A percentile compares a stretch with the other conserved stretches of the same genome.
Evolutionary conservation across 2,888 invertebrate species (phyloP).

Genomic region (Stratiomys singularior): DNA sequence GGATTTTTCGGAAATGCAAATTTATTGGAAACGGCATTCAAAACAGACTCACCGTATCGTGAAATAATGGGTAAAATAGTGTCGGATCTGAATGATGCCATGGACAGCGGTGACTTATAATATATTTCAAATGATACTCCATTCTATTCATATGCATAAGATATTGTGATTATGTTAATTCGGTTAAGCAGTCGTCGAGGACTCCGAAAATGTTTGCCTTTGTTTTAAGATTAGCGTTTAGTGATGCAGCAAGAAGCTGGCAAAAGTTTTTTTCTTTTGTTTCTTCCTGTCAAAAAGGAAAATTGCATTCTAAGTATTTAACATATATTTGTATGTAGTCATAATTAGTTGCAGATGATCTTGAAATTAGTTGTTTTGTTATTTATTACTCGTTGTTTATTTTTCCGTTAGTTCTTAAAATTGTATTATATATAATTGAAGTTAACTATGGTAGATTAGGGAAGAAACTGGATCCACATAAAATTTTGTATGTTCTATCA

Average conservation of each 20-base stretch:
- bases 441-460: slow-evolving; percentile 15
- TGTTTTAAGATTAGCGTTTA: slow-evolving; percentile 3
- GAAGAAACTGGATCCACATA: slow-evolving; percentile 7
- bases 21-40: slow-evolving; percentile 73
- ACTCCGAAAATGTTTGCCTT: not conserved
- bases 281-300: not conserved
- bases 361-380: slow-evolving; percentile 38
- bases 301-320: not conserved
- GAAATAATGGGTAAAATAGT: slow-evolving; percentile 73
- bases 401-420: slow-evolving; percentile 12
- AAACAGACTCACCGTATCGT: slow-evolving; percentile 71
- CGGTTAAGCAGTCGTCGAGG: not conserved
- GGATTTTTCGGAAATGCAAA: slow-evolving; percentile 72
- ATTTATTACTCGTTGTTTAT: slow-evolving; percentile 40
- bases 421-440: slow-evolving; percentile 32
- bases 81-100: slow-evolving; percentile 73
- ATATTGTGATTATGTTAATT: slow-evolving; percentile 43
- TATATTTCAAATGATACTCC: slow-evolving; percentile 45
- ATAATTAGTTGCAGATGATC: not conserved
- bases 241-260: not conserved
- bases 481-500: slow-evolving; percentile 35
- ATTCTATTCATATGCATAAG: slow-evolving; percentile 34
- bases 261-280: not conserved
- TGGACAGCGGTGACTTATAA: slow-evolving; percentile 72
- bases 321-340: slow-evolving; percentile 19